Percentiles rank a stretch among this genome's conserved stretches.
These are phyloP conservation scores for Cranoglanis bouderius DNA, from an alignment of 2,113 vertebrate genomes.

Conservation along the genomic window DNA sequence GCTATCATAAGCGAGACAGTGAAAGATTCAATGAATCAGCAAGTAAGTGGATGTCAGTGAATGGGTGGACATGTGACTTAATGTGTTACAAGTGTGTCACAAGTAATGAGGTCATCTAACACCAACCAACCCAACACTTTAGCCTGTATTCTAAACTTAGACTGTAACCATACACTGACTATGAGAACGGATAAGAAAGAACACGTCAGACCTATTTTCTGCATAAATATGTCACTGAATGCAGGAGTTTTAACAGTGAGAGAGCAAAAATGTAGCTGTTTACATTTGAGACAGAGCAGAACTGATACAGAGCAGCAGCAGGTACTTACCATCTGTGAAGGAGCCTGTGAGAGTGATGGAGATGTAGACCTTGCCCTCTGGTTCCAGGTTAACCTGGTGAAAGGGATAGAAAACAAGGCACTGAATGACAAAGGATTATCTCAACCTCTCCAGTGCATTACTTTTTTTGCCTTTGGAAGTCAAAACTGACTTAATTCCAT, in stretches of 20 bases:
- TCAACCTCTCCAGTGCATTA: not conserved
- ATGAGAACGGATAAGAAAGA: not conserved
- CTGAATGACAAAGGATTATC: not conserved
- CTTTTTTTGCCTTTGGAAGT: not conserved
- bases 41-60: not conserved
- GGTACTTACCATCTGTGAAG: slow-evolving; percentile 88
- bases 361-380: slow-evolving; percentile 90
- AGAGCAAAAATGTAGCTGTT: not conserved
- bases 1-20: not conserved
- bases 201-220: not conserved
- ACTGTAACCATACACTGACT: not conserved
- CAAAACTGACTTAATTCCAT: not conserved
- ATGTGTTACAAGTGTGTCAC: not conserved
- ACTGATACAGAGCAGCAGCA: not conserved
- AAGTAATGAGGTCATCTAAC: not conserved
- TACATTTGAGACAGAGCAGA: not conserved
- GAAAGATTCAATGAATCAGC: not conserved
- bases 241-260: not conserved
- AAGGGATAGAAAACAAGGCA: not conserved
- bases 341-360: slow-evolving; percentile 85
- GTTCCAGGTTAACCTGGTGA: slow-evolving; percentile 92
- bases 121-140: not conserved
- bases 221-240: not conserved
- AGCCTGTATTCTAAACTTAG: too few species aligned
- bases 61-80: not conserved